Base-by-base conservation (phyloP, 2,113 vertebrate species). In the Canis aureus region DNA sequence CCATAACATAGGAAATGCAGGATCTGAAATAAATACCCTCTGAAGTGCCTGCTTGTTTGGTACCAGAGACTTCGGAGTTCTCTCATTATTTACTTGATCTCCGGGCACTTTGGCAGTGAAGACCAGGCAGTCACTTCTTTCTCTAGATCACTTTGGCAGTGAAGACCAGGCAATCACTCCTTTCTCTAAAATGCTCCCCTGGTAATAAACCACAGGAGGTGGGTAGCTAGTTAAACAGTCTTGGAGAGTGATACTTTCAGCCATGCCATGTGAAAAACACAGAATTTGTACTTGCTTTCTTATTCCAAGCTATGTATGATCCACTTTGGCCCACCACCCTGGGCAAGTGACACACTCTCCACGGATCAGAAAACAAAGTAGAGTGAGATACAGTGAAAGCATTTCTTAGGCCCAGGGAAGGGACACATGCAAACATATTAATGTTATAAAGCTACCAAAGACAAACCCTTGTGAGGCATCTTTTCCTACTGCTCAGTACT, bases 1-100 rank as follows among this genome's bases (percentile, higher is more conserved):
- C 20, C 19, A 32, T 19, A 29, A 19, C 20, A 82, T 78, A 66
- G 5, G 76, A 74, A 66, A 78, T 64, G 6, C 51, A 29, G 27
- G 19, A 3, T 35, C 43, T 91, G 91, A 64, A 53, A 12, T 82
- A 74, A 67, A 8, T 29, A n/a, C 78, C 17, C 78, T 49, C 38
- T 16, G 23, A 74, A 38, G 74, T 69, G 12, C 78, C 57, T 90
- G 0, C 53, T 87, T 88, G 29, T 66, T 91, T 79, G 64, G 8
- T 53, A 76, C 16, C 69, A 80, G 25, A 94, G 38, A 78, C 35
- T 20, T 67, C 0, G 8, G 59, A 23, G 11, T 49, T 85, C 82
- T 90, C 60, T 74, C 20, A 22, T 94, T 86, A 35, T 66, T 81
- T 53, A 19, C n/a, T 95, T 90, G 57, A 51, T 90, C 92, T 90